These are phyloP conservation scores for Netelia virgata DNA, from an alignment of 2,888 invertebrate species.

Conservation along the genomic window DNA sequence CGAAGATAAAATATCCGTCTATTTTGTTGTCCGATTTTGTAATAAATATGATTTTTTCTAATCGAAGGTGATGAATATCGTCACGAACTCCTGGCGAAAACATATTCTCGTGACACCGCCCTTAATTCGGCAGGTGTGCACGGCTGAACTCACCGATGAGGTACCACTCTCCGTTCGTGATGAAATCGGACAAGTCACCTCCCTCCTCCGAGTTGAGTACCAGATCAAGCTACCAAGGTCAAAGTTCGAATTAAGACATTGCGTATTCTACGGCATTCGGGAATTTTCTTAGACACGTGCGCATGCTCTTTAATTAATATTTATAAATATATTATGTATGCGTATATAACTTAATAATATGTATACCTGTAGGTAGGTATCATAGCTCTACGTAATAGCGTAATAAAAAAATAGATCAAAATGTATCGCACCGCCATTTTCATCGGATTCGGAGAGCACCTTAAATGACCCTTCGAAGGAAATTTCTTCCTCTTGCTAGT, in stretches of 20 bases:
- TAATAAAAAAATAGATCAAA: background rate
- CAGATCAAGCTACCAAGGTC: conserved; percentile 94
- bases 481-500: background rate
- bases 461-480: conserved; percentile 4
- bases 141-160: conserved; percentile 93
- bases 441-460: conserved; percentile 17
- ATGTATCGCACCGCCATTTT: conserved; percentile 4
- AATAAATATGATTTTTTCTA: background rate
- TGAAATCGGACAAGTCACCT: conserved; percentile 98
- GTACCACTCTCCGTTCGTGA: conserved; percentile 99
- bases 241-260: conserved; percentile 82
- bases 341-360: background rate
- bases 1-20: no score
- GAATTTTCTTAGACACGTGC: conserved; percentile 61
- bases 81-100: conserved; percentile 5
- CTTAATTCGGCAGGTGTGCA: conserved; percentile 7
- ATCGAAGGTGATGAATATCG: background rate
- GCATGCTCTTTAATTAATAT: conserved; percentile 43
- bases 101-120: background rate
- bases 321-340: background rate
- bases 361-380: background rate
- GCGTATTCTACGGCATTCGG: conserved; percentile 77
- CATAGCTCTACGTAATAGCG: background rate
- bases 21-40: no score
- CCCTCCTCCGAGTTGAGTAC: conserved; percentile 96